phyloP scores from a whole-genome alignment of 2,113 vertebrate genomes.

The Microtus montanus region DNA sequence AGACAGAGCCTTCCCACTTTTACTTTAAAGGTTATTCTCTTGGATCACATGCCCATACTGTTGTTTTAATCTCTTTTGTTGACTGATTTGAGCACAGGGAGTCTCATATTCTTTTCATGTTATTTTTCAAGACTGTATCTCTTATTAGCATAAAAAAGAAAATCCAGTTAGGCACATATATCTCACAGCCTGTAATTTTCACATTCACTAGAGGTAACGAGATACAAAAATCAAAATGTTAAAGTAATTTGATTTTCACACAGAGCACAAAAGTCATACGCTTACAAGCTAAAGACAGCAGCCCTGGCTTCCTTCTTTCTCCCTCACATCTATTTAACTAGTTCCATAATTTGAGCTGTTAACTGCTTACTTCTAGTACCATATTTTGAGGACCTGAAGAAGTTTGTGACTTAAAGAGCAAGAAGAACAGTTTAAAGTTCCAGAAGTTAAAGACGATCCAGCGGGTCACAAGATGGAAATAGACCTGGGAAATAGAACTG shows the following conservation, averaged over 20 bases:
- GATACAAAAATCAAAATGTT: background rate
- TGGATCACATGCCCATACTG: background rate
- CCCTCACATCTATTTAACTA: background rate
- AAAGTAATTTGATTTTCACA: background rate
- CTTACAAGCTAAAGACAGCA: background rate
- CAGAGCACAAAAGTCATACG: background rate
- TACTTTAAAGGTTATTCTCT: background rate
- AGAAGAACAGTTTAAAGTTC: background rate
- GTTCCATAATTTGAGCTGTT: background rate
- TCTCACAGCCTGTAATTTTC: background rate
- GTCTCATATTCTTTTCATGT: background rate
- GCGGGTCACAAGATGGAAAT: background rate
- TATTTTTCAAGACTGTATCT: background rate
- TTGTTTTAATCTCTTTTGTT: background rate
- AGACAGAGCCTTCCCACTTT: background rate
- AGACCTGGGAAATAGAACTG: background rate
- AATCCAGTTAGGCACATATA: background rate
- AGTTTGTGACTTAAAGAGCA: background rate
- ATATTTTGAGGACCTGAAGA: background rate
- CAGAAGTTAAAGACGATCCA: background rate
- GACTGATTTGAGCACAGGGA: background rate
- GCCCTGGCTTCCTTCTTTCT: background rate
- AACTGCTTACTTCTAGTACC: background rate
- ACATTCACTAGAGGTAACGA: slow-evolving; percentile 19
- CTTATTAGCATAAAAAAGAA: slow-evolving; percentile 29